phyloP scores from a whole-genome alignment of 1,140 invertebrate genomes.

The Orius insidiosus region DNA sequence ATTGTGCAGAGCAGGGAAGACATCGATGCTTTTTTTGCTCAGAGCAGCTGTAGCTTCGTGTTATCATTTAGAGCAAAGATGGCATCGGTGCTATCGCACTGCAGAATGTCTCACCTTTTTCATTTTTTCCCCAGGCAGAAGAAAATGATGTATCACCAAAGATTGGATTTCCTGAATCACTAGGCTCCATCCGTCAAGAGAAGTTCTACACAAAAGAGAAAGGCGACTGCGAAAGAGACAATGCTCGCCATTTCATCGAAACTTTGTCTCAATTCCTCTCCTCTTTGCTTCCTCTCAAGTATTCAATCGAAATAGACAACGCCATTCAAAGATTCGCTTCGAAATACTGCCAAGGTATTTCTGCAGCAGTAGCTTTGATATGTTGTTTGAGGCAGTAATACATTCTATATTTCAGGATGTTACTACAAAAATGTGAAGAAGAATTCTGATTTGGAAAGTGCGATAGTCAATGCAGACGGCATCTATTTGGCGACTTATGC shows the following conservation, averaged over 20 bases:
- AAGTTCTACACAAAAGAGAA: constrained; percentile 16
- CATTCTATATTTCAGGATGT: constrained; percentile 11
- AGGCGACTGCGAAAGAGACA: constrained; percentile 53
- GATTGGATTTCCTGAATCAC: constrained; percentile 10
- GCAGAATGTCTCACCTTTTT: too few species aligned
- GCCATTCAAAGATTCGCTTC: constrained; percentile 80
- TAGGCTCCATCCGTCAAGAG: constrained; percentile 9
- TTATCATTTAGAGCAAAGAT: too few species aligned
- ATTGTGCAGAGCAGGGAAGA: too few species aligned
- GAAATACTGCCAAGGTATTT: constrained; percentile 66
- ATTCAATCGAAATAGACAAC: constrained; percentile 67
- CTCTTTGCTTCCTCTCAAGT: constrained; percentile 45
- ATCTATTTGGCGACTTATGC: constrained; percentile 82
- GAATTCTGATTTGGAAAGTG: constrained; percentile 23
- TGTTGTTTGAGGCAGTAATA: background rate
- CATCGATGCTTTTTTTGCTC: too few species aligned
- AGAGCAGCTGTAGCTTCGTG: too few species aligned
- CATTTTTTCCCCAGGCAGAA: background rate
- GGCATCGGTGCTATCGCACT: too few species aligned
- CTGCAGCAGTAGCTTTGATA: constrained; percentile 8
- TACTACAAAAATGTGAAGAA: constrained; percentile 9
- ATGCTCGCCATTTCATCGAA: constrained; percentile 57
- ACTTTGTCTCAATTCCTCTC: constrained; percentile 54
- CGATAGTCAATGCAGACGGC: constrained; percentile 87
- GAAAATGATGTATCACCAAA: constrained; percentile 1